Percentiles rank a stretch among this genome's conserved stretches.
These are phyloP conservation scores for Pangasius larnaudii DNA, from an alignment of 2,797 vertebrate genomes.

Conservation along the genomic window DNA sequence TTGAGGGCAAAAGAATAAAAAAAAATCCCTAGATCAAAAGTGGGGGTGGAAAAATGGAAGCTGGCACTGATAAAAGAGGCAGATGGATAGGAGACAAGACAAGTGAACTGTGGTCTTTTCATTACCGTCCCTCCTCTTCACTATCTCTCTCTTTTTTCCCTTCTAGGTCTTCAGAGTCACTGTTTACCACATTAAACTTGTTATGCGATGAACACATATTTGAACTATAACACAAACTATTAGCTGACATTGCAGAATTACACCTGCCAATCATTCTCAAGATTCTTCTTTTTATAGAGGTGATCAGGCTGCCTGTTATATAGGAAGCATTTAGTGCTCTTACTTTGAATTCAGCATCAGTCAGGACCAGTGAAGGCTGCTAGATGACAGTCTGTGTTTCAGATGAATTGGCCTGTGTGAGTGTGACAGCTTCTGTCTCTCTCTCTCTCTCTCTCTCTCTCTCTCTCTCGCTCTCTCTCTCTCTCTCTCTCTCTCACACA, in stretches of 20 bases:
- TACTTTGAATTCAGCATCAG: neutral
- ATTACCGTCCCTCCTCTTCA: conserved; percentile 1
- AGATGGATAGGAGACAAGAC: conserved; percentile 12
- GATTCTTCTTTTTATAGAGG: neutral
- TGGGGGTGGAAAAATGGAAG: conserved; percentile 13
- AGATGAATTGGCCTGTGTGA: neutral
- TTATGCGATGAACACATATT: neutral
- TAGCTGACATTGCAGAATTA: neutral
- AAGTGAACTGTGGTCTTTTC: conserved; percentile 27
- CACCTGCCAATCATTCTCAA: neutral
- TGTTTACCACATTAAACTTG: neutral
- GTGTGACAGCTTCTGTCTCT: neutral
- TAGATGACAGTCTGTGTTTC: neutral
- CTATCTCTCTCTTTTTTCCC: neutral
- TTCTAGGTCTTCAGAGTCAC: neutral
- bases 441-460: neutral
- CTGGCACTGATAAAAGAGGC: conserved; percentile 36
- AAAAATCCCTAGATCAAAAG: conserved; percentile 31
- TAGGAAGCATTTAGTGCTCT: neutral
- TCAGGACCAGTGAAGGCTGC: neutral
- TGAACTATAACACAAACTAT: neutral
- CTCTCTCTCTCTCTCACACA: no score
- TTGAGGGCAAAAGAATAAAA: conserved; percentile 30
- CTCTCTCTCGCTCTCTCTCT: no score
- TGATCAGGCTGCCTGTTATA: neutral